Conservation (phyloP, 64 coral and sea anemone species). For the Platygyra sinensis region DNA sequence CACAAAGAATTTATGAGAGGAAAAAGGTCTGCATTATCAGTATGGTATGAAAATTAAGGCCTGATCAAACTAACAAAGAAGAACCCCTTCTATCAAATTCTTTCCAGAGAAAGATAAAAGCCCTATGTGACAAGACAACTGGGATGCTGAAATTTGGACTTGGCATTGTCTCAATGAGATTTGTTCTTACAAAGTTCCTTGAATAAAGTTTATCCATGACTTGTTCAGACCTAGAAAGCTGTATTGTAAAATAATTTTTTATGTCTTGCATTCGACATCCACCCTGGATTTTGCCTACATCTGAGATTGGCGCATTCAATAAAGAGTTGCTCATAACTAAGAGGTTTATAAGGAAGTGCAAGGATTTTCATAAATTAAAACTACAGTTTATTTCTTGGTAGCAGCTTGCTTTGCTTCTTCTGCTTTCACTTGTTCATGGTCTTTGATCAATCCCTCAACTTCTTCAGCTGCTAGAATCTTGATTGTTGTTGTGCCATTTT, state of each 20-base stretch:
- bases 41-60: too few relatives aligned
- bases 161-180: too few relatives aligned
- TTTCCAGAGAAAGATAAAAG: too few relatives aligned
- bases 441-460: slow-evolving; percentile 81
- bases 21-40: too few relatives aligned
- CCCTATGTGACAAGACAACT: too few relatives aligned
- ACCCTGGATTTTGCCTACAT: background rate
- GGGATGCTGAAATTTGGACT: too few relatives aligned
- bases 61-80: too few relatives aligned
- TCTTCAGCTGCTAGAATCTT: slow-evolving; percentile 76
- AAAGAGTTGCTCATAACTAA: background rate
- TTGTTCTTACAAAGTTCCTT: too few relatives aligned
- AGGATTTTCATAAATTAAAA: background rate
- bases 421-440: slow-evolving; percentile 84
- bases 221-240: too few relatives aligned
- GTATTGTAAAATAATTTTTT: background rate
- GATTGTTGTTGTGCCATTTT: slow-evolving; percentile 71
- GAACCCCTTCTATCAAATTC: too few relatives aligned
- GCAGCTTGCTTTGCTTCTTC: slow-evolving; percentile 85
- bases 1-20: too few relatives aligned
- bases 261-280: background rate
- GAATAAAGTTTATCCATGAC: too few relatives aligned
- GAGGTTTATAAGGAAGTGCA: background rate
- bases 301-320: background rate
- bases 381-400: slow-evolving; percentile 67